Conservation (phyloP, 2,113 vertebrate species). For the Atrichornis clamosus region DNA sequence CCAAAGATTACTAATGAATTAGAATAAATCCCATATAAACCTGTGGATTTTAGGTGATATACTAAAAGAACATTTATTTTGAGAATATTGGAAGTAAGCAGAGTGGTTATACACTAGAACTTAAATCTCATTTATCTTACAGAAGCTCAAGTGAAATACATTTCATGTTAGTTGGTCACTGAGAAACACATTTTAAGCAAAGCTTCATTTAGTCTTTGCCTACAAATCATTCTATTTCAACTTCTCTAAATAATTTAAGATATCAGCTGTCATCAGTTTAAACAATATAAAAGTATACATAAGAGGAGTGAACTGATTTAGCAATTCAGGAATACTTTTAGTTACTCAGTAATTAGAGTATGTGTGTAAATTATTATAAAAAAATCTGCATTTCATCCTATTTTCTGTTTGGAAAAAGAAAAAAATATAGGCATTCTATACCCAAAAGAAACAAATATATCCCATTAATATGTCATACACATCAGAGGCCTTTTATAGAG, state of each 20-base stretch:
- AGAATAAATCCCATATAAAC: neutral
- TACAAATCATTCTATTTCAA: neutral
- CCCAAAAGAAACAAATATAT: neutral
- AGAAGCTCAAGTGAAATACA: neutral
- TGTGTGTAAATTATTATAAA: neutral
- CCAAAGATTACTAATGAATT: neutral
- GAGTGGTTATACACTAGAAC: neutral
- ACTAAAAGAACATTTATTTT: neutral
- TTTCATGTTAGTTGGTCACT: neutral
- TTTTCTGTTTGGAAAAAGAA: neutral
- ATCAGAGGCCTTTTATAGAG: neutral
- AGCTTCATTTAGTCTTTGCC: neutral
- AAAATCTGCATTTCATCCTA: neutral
- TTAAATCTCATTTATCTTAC: neutral
- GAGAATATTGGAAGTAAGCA: neutral
- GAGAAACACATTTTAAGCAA: neutral
- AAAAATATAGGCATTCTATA: neutral
- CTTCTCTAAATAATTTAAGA: neutral
- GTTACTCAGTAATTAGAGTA: neutral
- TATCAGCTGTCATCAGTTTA: neutral
- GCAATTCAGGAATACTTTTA: neutral
- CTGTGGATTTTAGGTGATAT: neutral
- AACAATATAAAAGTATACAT: neutral
- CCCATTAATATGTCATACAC: neutral
- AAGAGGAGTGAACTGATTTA: neutral